phyloP scores from a whole-genome alignment of 2,888 invertebrate genomes.

The Scrobipalpa costella region DNA sequence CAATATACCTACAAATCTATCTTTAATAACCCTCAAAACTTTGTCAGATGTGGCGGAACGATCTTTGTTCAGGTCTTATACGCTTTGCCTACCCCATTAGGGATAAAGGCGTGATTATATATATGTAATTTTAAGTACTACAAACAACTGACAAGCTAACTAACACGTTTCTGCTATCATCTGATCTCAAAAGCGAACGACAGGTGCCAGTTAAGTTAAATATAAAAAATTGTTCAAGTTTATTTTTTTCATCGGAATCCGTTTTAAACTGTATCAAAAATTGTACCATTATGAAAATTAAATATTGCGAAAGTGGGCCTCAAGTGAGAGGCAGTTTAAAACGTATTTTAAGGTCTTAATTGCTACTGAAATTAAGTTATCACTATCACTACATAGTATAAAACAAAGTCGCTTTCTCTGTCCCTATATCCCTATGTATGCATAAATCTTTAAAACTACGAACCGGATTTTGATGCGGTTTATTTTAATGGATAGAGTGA shows the following conservation, averaged over 20 bases:
- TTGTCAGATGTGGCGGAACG: too few species aligned
- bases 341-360: constrained; percentile 14
- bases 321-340: constrained; percentile 24
- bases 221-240: neutral
- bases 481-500: too few species aligned
- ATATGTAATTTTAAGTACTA: neutral
- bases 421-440: too few species aligned
- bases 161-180: constrained; percentile 12
- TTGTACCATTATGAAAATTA: constrained; percentile 20
- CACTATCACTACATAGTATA: neutral
- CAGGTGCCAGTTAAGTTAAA: constrained; percentile 13
- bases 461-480: too few species aligned
- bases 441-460: too few species aligned
- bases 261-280: constrained; percentile 18
- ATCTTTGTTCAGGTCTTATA: too few species aligned
- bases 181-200: neutral
- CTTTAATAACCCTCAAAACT: too few species aligned
- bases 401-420: too few species aligned
- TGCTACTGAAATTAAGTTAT: constrained; percentile 8
- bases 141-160: constrained; percentile 3
- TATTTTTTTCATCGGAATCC: constrained; percentile 3
- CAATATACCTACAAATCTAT: too few species aligned
- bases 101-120: too few species aligned
- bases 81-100: too few species aligned
- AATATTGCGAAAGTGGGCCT: constrained; percentile 26